Conservation (phyloP, 2,113 vertebrate genomes). For the Phylloscopus whistleri region DNA sequence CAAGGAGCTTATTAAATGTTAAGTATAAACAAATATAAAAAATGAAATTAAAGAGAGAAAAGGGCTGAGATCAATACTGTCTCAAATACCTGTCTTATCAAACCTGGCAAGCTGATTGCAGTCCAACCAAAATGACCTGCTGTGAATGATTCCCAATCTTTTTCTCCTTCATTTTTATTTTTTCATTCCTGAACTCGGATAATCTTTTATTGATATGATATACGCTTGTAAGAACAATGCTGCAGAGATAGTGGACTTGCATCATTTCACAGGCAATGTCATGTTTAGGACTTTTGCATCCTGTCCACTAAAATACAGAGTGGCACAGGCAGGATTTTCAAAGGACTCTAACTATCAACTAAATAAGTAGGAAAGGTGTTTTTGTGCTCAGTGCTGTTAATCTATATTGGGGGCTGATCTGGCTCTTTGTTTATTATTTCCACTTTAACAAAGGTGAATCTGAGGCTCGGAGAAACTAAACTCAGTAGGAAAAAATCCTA, state of each 20-base stretch:
- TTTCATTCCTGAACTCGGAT: not conserved
- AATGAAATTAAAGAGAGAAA: conserved; percentile 35
- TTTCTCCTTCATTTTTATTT: conserved; percentile 38
- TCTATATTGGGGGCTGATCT: not conserved
- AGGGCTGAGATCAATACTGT: conserved; percentile 29
- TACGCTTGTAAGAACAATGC: not conserved
- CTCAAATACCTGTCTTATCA: conserved; percentile 33
- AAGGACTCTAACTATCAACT: not conserved
- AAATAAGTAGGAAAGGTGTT: not conserved
- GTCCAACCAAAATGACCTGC: not conserved
- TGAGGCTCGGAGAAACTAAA: not conserved
- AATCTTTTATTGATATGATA: conserved; percentile 44
- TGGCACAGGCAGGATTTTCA: not conserved
- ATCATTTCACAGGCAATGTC: conserved; percentile 32
- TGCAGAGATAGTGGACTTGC: not conserved
- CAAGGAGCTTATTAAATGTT: not conserved
- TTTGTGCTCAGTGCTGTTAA: not conserved
- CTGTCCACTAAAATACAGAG: not conserved
- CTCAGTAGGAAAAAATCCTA: fast-evolving
- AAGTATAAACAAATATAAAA: conserved; percentile 27
- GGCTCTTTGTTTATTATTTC: not conserved
- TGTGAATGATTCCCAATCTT: conserved; percentile 24
- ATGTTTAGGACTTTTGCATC: not conserved
- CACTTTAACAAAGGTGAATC: not conserved
- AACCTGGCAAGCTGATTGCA: conserved; percentile 31